Percentiles rank a stretch among this genome's conserved stretches.
phyloP scores from a whole-genome alignment of 2,113 vertebrate species.

The Arenaria interpres region DNA sequence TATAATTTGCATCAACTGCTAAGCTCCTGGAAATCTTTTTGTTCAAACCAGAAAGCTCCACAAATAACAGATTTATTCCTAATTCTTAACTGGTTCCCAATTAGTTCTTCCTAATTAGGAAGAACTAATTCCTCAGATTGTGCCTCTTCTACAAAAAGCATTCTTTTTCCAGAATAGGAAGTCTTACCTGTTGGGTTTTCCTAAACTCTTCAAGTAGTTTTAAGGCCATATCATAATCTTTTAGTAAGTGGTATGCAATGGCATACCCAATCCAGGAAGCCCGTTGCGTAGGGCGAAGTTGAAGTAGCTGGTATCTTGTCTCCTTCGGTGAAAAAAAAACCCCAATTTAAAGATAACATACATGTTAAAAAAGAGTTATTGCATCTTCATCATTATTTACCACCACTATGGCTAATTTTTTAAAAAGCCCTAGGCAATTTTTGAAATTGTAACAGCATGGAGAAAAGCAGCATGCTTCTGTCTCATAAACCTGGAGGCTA shows the following conservation, averaged over 20 bases:
- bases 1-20: not conserved
- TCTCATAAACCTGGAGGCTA: not conserved
- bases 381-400: not conserved
- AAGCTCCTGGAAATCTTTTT: not conserved
- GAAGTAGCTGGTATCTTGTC: slow-evolving; percentile 79
- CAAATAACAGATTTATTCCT: not conserved
- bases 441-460: not conserved
- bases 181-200: slow-evolving; percentile 81
- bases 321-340: slow-evolving; percentile 64
- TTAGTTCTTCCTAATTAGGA: not conserved
- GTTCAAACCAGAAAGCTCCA: not conserved
- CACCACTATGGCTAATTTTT: not conserved
- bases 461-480: not conserved
- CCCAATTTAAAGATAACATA: not conserved
- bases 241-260: slow-evolving; percentile 80
- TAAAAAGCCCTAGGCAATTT: not conserved
- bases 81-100: not conserved
- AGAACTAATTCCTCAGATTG: not conserved
- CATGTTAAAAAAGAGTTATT: not conserved
- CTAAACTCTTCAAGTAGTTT: slow-evolving; percentile 83
- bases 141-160: not conserved
- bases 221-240: slow-evolving; percentile 82
- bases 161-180: not conserved
- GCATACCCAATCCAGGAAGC: slow-evolving; percentile 84
- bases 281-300: slow-evolving; percentile 77